Evolutionary conservation across 2,797 vertebrate genomes (phyloP).

Genomic region (Typhlichthys eigenmanni): DNA sequence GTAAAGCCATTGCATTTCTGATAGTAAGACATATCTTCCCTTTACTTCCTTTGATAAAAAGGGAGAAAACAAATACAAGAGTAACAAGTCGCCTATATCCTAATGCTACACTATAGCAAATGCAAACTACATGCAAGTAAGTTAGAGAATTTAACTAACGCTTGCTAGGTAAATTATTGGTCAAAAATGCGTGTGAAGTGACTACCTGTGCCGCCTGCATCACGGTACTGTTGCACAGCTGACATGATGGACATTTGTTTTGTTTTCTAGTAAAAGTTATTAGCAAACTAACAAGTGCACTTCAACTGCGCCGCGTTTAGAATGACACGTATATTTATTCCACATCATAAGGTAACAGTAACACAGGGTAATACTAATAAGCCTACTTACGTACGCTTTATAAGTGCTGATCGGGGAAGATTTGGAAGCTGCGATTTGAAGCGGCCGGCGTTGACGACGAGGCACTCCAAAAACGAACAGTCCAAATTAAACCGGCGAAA

Average conservation of each 20-base stretch:
- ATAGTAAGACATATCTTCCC: constrained; percentile 45
- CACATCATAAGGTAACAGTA: too few relatives aligned
- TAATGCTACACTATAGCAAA: background rate
- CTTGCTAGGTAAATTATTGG: too few relatives aligned
- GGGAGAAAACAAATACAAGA: background rate
- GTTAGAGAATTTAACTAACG: too few relatives aligned
- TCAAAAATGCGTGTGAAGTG: too few relatives aligned
- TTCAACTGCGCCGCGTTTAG: background rate
- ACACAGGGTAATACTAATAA: fast-evolving
- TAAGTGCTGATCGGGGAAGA: constrained; percentile 28
- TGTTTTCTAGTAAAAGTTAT: background rate
- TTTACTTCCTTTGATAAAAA: background rate
- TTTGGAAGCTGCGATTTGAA: constrained; percentile 64
- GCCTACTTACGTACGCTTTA: constrained; percentile 68
- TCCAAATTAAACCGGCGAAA: constrained; percentile 74
- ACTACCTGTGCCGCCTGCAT: too few relatives aligned
- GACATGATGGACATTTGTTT: too few relatives aligned
- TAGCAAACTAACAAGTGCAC: constrained; percentile 44
- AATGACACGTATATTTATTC: background rate
- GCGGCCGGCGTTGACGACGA: constrained; percentile 62
- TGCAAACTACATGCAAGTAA: too few relatives aligned
- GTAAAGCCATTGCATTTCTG: constrained; percentile 20
- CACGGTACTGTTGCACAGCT: too few relatives aligned
- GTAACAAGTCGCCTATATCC: background rate
- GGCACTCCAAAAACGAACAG: constrained; percentile 77